phyloP scores from a whole-genome alignment of 1,140 invertebrate species.

The Ladona fulva region DNA sequence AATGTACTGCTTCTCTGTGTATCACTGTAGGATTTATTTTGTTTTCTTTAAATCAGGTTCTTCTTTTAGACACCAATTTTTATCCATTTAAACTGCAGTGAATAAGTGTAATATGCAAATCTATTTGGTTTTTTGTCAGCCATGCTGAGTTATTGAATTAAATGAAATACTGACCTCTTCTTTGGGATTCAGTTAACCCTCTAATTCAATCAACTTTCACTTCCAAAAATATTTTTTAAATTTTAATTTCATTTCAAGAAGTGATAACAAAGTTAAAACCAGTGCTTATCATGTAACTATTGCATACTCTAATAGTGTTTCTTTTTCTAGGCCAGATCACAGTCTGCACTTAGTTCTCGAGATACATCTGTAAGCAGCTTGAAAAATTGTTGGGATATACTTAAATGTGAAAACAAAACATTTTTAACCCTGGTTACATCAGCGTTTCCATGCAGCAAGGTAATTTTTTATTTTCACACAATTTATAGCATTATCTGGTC shows the following conservation, averaged over 20 bases:
- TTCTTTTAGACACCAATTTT: too few species aligned
- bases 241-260: too few species aligned
- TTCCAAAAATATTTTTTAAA: too few species aligned
- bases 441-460: constrained; percentile 80
- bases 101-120: too few species aligned
- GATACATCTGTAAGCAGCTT: constrained; percentile 74
- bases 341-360: constrained; percentile 68
- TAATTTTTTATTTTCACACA: constrained; percentile 29
- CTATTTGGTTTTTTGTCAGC: too few species aligned
- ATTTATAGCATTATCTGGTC: not conserved
- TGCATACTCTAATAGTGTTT: constrained; percentile 1
- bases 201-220: too few species aligned
- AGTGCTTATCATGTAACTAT: too few species aligned
- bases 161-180: too few species aligned
- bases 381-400: constrained; percentile 86
- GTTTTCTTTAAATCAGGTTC: not conserved
- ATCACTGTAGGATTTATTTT: not conserved
- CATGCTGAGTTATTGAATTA: too few species aligned
- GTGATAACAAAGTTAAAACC: too few species aligned
- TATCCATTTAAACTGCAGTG: too few species aligned
- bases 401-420: constrained; percentile 80
- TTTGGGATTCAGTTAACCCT: too few species aligned
- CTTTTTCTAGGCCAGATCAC: constrained; percentile 56
- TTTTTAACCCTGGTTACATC: constrained; percentile 87
- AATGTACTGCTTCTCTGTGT: not conserved